These are phyloP conservation scores for human (Homo sapiens) DNA, from an alignment of 2,113 vertebrate genomes.

Conservation along the genomic window DNA sequence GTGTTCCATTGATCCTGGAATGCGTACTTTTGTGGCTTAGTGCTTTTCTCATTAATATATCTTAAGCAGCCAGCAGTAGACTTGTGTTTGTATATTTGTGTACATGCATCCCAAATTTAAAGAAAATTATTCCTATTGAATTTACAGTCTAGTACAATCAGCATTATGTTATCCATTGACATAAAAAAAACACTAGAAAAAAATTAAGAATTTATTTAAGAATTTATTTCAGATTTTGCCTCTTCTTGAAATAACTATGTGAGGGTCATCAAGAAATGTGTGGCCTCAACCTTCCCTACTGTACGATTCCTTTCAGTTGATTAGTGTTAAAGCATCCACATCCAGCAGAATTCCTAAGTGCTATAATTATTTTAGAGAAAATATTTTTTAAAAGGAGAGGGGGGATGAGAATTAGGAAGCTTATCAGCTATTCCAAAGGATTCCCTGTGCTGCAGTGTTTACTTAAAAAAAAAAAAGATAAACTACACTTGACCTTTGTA, in stretches of 20 bases:
- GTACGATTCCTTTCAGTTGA: neutral
- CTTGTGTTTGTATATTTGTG: slow-evolving; percentile 25
- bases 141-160: neutral
- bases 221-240: neutral
- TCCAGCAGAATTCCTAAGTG: neutral
- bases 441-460: neutral
- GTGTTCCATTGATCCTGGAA: slow-evolving; percentile 12
- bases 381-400: neutral
- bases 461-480: neutral
- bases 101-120: slow-evolving; percentile 16
- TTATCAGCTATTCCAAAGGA: neutral
- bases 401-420: neutral
- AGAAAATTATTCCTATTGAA: neutral
- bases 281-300: neutral
- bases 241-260: neutral
- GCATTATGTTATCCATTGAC: neutral
- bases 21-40: slow-evolving; percentile 27
- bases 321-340: neutral
- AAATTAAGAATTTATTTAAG: neutral
- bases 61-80: slow-evolving; percentile 36
- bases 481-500: neutral
- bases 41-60: slow-evolving; percentile 50
- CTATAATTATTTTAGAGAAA: neutral
- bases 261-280: neutral
- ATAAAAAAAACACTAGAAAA: slow-evolving; percentile 3